Conservation (phyloP, 2,888 invertebrate genomes). For the Drosophila picticornis region DNA sequence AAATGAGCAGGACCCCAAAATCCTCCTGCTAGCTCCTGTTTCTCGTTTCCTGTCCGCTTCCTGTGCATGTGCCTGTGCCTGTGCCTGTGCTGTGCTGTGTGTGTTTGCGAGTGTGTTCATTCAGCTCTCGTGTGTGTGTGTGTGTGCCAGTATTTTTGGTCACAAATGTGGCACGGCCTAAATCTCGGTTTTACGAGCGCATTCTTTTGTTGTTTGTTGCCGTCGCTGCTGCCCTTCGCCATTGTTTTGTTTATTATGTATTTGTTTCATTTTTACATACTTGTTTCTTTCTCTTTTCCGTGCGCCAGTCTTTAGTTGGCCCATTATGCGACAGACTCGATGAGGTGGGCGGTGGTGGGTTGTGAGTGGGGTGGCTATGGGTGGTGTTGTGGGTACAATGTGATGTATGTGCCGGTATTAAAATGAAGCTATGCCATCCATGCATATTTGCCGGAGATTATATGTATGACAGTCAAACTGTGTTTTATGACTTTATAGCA, state of each 20-base stretch:
- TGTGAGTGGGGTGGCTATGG: not conserved
- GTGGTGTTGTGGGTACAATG: not conserved
- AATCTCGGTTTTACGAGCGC: constrained; percentile 80
- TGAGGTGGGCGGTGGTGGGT: constrained; percentile 8
- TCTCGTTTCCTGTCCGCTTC: constrained; percentile 32
- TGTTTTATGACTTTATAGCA: constrained; percentile 7
- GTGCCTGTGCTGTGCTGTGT: too few species aligned
- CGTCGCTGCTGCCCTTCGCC: constrained; percentile 59
- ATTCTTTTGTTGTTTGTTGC: constrained; percentile 66
- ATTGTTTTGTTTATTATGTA: constrained; percentile 78
- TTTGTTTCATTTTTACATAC: constrained; percentile 79
- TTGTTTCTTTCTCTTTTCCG: constrained; percentile 40
- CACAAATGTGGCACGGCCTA: constrained; percentile 80
- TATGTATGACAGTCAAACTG: constrained; percentile 23
- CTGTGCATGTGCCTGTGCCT: constrained; percentile 29
- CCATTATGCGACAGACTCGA: constrained; percentile 52
- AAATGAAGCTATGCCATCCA: constrained; percentile 39
- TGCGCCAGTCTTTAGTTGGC: constrained; percentile 68
- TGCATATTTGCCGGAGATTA: constrained; percentile 37
- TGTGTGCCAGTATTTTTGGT: constrained; percentile 59
- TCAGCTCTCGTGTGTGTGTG: constrained; percentile 9
- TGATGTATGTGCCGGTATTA: constrained; percentile 58
- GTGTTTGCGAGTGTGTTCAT: constrained; percentile 25
- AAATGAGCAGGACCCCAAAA: constrained; percentile 71
- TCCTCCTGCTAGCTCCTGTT: constrained; percentile 9